Percentiles rank a stretch among this genome's conserved stretches.
These are phyloP conservation scores for Strigops habroptila DNA, from an alignment of 2,113 vertebrate species.

Conservation along the genomic window DNA sequence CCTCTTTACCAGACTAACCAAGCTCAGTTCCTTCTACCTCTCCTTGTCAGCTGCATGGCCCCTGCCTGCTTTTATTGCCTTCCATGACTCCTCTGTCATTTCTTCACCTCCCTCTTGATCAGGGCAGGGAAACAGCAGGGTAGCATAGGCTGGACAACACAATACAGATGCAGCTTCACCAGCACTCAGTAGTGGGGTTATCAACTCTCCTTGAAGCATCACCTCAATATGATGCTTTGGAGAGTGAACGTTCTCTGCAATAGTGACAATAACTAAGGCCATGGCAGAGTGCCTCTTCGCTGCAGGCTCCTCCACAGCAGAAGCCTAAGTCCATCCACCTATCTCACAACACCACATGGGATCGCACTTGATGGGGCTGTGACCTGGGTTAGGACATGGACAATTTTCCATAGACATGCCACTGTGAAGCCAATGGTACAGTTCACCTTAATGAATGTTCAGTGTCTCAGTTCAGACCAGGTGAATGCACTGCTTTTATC, in stretches of 20 bases:
- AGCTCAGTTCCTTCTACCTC: background rate
- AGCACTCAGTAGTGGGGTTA: background rate
- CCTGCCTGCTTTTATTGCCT: background rate
- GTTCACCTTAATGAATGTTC: background rate
- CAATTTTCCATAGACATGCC: background rate
- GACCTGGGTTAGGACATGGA: background rate
- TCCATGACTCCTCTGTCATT: background rate
- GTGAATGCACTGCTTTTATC: background rate
- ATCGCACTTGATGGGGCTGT: background rate
- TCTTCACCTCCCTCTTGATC: background rate
- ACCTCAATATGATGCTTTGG: background rate
- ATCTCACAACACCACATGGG: background rate
- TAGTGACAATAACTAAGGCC: background rate
- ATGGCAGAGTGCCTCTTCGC: fast-evolving
- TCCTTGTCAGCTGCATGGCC: background rate
- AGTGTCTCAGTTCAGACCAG: background rate
- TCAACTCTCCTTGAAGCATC: background rate
- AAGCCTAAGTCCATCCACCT: background rate
- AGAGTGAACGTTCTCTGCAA: background rate
- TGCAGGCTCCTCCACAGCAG: background rate
- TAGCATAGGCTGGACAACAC: background rate
- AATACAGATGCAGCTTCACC: background rate
- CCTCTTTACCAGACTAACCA: background rate
- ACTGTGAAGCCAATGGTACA: background rate
- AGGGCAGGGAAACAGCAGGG: background rate